Evolutionary conservation across 1,140 invertebrate species (phyloP).

Genomic region (Mactra quadrangularis): DNA sequence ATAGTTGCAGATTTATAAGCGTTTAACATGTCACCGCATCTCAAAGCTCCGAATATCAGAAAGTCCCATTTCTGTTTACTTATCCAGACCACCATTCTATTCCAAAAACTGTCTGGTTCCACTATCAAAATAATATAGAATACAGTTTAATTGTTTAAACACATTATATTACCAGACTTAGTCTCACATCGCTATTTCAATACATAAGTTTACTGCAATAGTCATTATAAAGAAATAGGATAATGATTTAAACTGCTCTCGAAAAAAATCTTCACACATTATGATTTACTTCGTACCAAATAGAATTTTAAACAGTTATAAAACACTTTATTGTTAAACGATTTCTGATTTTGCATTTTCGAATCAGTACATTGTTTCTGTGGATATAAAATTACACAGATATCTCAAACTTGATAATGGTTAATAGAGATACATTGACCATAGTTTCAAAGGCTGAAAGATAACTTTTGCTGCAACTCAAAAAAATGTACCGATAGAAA

Average conservation of each 20-base stretch:
- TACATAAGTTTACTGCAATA: not conserved
- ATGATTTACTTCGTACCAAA: not conserved
- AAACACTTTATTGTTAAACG: too few relatives aligned
- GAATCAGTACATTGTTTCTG: too few relatives aligned
- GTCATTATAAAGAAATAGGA: not conserved
- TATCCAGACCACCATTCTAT: slow-evolving; percentile 28
- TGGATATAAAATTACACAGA: too few relatives aligned
- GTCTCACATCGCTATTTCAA: not conserved
- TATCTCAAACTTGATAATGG: too few relatives aligned
- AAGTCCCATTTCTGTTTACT: slow-evolving; percentile 3
- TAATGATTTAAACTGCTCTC: not conserved
- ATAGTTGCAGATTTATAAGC: not conserved
- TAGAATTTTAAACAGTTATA: too few relatives aligned
- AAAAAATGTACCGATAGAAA: too few relatives aligned
- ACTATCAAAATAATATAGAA: not conserved
- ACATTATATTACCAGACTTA: not conserved
- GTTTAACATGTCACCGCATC: slow-evolving; percentile 15
- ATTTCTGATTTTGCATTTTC: too few relatives aligned
- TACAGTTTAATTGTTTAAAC: not conserved
- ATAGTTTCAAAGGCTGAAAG: not conserved
- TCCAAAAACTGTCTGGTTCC: slow-evolving; percentile 2
- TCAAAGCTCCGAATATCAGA: slow-evolving; percentile 15
- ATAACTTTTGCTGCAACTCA: too few relatives aligned
- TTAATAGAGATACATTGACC: too few relatives aligned
- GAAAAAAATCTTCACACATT: not conserved